A percentile compares a stretch with the other conserved stretches of the same genome.
phyloP scores from a whole-genome alignment of 1,140 invertebrate genomes.

The Euschistus heros region DNA sequence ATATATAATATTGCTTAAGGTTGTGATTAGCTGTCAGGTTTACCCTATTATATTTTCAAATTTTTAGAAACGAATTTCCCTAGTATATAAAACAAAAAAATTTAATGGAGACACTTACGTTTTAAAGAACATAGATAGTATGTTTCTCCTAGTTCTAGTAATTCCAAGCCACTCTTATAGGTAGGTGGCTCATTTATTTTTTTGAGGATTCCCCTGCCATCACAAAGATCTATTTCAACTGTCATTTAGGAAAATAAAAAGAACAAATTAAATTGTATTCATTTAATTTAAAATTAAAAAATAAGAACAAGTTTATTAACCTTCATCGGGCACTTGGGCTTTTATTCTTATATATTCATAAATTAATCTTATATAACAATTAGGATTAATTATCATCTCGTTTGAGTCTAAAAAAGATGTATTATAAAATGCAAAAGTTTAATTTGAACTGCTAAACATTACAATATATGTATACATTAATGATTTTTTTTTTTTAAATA shows the following conservation, averaged over 20 bases:
- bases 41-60: too few relatives aligned
- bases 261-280: background rate
- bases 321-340: background rate
- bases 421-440: background rate
- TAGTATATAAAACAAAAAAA: too few relatives aligned
- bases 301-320: background rate
- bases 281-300: background rate
- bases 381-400: background rate
- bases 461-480: background rate
- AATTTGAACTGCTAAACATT: background rate
- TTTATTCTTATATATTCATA: constrained; percentile 8
- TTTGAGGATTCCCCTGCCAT: background rate
- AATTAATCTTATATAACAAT: constrained; percentile 13
- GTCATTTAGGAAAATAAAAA: background rate
- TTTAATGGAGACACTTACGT: too few relatives aligned
- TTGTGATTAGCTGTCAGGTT: too few relatives aligned
- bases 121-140: too few relatives aligned
- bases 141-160: too few relatives aligned
- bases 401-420: constrained; percentile 2
- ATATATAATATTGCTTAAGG: too few relatives aligned
- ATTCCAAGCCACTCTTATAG: too few relatives aligned
- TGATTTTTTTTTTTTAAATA: background rate
- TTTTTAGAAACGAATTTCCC: too few relatives aligned
- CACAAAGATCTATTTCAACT: constrained; percentile 5
- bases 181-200: background rate